A percentile compares a stretch with the other conserved stretches of the same genome.
Conservation (phyloP, 30 jellyfish, hydroid and myxozoan genomes). For the Cassiopea andromeda region DNA sequence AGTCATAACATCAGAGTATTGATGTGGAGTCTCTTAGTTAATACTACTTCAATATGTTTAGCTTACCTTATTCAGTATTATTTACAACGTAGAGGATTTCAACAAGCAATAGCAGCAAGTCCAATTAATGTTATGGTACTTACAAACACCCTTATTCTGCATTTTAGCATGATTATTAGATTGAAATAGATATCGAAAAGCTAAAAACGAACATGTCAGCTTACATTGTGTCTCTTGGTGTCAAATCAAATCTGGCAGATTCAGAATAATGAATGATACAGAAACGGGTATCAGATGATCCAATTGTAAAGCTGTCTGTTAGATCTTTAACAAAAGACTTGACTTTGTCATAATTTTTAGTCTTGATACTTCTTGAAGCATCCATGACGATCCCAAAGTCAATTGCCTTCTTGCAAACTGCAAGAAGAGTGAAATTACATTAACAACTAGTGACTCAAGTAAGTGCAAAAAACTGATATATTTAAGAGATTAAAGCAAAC, state of each 20-base stretch:
- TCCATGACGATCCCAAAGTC: constrained; percentile 88
- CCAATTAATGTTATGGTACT: too few relatives aligned
- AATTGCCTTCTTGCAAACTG: constrained; percentile 83
- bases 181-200: not conserved
- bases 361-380: constrained; percentile 91
- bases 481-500: too few relatives aligned
- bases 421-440: not conserved
- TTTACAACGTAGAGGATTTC: too few relatives aligned
- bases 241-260: constrained; percentile 62
- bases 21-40: too few relatives aligned
- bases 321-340: constrained; percentile 71
- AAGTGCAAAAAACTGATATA: too few relatives aligned
- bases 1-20: too few relatives aligned
- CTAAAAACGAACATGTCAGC: not conserved
- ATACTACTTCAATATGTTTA: too few relatives aligned
- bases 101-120: too few relatives aligned
- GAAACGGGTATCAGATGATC: constrained; percentile 78
- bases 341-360: constrained; percentile 63
- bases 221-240: constrained; percentile 48
- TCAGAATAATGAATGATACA: constrained; percentile 83
- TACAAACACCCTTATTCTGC: not conserved
- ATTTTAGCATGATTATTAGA: not conserved
- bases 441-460: not conserved
- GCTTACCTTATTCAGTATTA: too few relatives aligned
- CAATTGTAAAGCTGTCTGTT: constrained; percentile 67